Evolutionary conservation across 2,888 invertebrate species (phyloP), one percentile per base, ranked within the genome.

Genomic region (Drosophila histrio): DNA sequence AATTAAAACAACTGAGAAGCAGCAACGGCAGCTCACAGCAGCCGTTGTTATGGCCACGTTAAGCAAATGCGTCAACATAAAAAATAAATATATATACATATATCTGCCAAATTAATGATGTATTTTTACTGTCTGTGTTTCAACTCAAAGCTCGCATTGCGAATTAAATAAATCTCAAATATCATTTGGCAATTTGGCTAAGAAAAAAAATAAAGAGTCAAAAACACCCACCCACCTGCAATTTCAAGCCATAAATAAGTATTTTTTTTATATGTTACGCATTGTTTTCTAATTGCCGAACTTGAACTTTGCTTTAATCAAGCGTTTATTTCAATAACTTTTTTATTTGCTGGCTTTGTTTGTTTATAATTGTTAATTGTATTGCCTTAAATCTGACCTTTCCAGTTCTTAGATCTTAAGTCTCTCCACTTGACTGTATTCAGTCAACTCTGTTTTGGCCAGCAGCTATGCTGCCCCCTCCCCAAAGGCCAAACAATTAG

Each of bases 241-340:
- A 75, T 46, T 77, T 58, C 68, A 43, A 41, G 26, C 22, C 38
- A 26, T 19, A 39, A 38, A 44, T 49, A 65, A 34, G 11, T 44
- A 38, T 43, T 50, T 30, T 38, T 15, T 30, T 54, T 34, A 30
- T 43, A 43, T 36, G 54, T 57, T 67, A 67, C 75, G 75, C 72
- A 68, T 73, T 60, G 63, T 53, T 60, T 63, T 52, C 62, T 59
- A 64, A 76, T 72, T 58, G 26, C 49, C 68, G 63, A 74, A 66
- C 68, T 79, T 80, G 81, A 81, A 81, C 77, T 74, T 77, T 64
- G 63, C 60, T 44, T 61, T 73, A 73, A 73, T 77, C 71, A 68
- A 63, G 57, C 73, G 56, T 77, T 72, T 63, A 62, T 53, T 72
- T 72, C 62, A 53, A 70, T 56, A 53, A 49, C 28, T 50, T 49